A percentile compares a stretch with the other conserved stretches of the same genome.
These are phyloP conservation scores for Microtus oregoni DNA, from an alignment of 2,113 vertebrate genomes.

Conservation along the genomic window DNA sequence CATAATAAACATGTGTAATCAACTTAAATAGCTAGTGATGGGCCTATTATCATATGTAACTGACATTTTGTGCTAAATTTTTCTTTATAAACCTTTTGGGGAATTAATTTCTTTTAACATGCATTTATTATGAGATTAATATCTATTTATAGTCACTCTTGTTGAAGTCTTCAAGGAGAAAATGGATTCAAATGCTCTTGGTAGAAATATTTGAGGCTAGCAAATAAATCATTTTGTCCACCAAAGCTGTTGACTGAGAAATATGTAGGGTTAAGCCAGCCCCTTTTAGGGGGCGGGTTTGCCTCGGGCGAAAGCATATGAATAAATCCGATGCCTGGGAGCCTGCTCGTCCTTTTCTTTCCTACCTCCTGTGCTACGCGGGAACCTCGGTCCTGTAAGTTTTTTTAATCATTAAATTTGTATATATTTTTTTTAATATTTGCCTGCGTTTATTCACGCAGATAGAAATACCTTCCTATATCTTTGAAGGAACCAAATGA, in stretches of 20 bases:
- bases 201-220: conserved; percentile 51
- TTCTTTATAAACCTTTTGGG: neutral
- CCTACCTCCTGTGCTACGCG: too few relatives aligned
- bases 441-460: too few relatives aligned
- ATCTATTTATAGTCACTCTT: neutral
- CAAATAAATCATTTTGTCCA: conserved; percentile 45
- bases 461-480: neutral
- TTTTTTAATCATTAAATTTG: too few relatives aligned
- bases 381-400: too few relatives aligned
- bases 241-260: neutral
- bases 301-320: too few relatives aligned
- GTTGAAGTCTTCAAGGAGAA: neutral
- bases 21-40: neutral
- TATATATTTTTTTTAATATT: too few relatives aligned
- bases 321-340: too few relatives aligned
- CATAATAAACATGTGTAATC: neutral
- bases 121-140: neutral
- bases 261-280: too few relatives aligned
- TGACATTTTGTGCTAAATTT: conserved; percentile 25
- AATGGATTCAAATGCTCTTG: neutral
- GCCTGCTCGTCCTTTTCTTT: too few relatives aligned
- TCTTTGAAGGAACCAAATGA: neutral
- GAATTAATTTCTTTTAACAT: neutral
- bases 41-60: neutral
- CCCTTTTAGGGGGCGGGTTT: too few relatives aligned